Evolutionary conservation across 1,140 invertebrate species (phyloP), one percentile per base, ranked within the genome.

Genomic region (Zaprionus camerounensis): DNA sequence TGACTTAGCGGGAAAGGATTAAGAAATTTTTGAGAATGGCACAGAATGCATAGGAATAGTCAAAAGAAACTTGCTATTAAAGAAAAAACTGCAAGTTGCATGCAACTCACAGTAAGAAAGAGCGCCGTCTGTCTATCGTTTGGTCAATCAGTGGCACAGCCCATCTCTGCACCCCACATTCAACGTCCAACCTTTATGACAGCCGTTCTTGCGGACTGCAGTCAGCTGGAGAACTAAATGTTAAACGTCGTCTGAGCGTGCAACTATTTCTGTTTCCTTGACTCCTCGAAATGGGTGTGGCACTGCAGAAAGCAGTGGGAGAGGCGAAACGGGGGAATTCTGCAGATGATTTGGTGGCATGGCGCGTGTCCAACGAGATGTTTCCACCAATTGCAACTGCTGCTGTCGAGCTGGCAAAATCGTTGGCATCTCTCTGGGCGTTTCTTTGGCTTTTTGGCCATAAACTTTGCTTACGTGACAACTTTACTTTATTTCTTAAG

Each of bases 391-490:
- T n/a, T 85, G 83, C 83, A 82, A 86, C 78, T 80, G 66, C 80
- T 17, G 41, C 65, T 58, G 68, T 53, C 68, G 59, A 56, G 49
- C 24, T 55, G 64, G 65, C 66, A 69, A 81, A 87, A 82, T 80
- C 58, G 83, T 72, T 74, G 69, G 80, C 63, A 70, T 53, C 74
- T 72, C 74, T 72, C 57, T 71, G 15, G 41, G 26, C 65, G 46
- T 67, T 56, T 76, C 41, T 78, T 82, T 80, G 73, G 66, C 68
- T 77, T 79, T 78, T 84, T 79, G 85, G 81, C 70, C 78, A 91
- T 91, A 87, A 91, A 91, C 81, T 84, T 83, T 83, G 87, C 87
- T 91, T 91, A 91, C 87, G 87, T 91, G 87, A 91, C 76, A 87
- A 87, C 78, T 87, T 91, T 87, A 80, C 76, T 82, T 91, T 91